Conservation (phyloP, 1,140 invertebrate genomes). For the Caenorhabditis latens region DNA sequence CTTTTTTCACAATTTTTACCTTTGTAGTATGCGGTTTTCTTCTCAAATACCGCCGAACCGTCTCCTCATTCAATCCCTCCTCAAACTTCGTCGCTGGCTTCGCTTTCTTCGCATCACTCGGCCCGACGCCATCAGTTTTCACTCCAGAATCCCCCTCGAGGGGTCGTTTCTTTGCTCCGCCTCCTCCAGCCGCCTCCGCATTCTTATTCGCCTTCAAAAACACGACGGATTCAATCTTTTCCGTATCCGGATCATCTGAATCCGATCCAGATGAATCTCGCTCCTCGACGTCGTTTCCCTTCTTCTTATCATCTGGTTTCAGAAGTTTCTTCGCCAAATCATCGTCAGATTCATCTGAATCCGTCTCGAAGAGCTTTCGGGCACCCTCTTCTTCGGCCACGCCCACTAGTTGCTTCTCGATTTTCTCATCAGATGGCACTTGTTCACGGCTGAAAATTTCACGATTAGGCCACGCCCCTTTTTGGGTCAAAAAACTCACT, state of each 20-base stretch:
- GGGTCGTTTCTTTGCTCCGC: constrained; percentile 43
- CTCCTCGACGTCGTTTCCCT: constrained; percentile 66
- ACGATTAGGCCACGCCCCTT: no score
- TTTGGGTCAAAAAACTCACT: constrained; percentile 67
- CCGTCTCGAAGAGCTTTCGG: constrained; percentile 67
- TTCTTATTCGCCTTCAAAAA: constrained; percentile 54
- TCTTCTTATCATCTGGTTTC: constrained; percentile 58
- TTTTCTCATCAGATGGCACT: constrained; percentile 72
- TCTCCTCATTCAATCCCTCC: constrained; percentile 72
- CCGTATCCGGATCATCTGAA: constrained; percentile 73
- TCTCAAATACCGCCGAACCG: constrained; percentile 71
- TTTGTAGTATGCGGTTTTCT: constrained; percentile 76
- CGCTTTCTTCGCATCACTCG: constrained; percentile 57
- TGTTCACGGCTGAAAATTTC: constrained; percentile 72
- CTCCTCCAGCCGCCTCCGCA: constrained; percentile 44
- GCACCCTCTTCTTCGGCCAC: constrained; percentile 75
- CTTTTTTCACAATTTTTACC: constrained; percentile 47
- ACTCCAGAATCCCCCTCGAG: constrained; percentile 2
- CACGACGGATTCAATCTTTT: constrained; percentile 62
- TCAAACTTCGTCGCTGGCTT: constrained; percentile 57
- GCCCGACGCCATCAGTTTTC: background rate
- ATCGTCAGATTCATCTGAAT: constrained; percentile 63
- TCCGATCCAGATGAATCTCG: constrained; percentile 67
- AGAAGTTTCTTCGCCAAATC: constrained; percentile 59
- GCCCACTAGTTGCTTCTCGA: constrained; percentile 74